Conservation (phyloP, 2,797 vertebrate genomes). For the Monodelphis domestica region DNA sequence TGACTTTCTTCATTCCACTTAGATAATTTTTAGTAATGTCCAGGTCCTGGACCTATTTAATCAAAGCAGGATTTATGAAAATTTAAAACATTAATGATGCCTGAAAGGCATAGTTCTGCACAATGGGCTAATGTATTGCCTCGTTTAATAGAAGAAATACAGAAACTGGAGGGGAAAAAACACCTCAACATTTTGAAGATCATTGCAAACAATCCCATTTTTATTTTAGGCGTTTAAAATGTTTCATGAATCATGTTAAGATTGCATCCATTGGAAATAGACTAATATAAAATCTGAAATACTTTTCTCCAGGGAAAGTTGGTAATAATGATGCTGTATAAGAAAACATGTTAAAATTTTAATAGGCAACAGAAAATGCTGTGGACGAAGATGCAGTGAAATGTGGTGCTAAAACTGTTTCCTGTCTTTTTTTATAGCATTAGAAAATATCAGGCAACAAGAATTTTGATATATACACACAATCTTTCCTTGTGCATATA, state of each 20-base stretch:
- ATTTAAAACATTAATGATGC: slow-evolving; percentile 49
- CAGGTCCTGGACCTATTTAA: slow-evolving; percentile 34
- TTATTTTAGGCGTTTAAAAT: slow-evolving; percentile 55
- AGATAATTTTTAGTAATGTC: slow-evolving; percentile 13
- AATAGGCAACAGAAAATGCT: slow-evolving; percentile 29
- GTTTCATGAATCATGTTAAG: slow-evolving; percentile 47
- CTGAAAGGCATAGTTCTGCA: slow-evolving; percentile 29
- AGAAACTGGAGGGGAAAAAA: slow-evolving; percentile 25
- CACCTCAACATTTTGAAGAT: slow-evolving; percentile 57
- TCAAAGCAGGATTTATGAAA: slow-evolving; percentile 44
- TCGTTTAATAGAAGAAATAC: slow-evolving; percentile 4
- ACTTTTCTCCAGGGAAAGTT: slow-evolving; percentile 27
- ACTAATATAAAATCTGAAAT: slow-evolving; percentile 5
- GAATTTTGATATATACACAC: slow-evolving; percentile 2
- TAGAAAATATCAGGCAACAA: slow-evolving; percentile 22
- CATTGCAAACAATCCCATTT: not conserved
- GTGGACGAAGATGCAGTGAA: slow-evolving; percentile 28
- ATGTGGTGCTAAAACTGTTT: not conserved
- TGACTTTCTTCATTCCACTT: slow-evolving; percentile 11
- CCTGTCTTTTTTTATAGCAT: not conserved
- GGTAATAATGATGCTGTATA: not conserved
- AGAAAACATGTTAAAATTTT: slow-evolving; percentile 25
- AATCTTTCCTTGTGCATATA: not conserved
- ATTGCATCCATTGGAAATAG: not conserved
- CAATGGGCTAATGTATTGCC: not conserved